Evolutionary conservation across 2,113 vertebrate species (phyloP).

Genomic region (Noturus placidus): DNA sequence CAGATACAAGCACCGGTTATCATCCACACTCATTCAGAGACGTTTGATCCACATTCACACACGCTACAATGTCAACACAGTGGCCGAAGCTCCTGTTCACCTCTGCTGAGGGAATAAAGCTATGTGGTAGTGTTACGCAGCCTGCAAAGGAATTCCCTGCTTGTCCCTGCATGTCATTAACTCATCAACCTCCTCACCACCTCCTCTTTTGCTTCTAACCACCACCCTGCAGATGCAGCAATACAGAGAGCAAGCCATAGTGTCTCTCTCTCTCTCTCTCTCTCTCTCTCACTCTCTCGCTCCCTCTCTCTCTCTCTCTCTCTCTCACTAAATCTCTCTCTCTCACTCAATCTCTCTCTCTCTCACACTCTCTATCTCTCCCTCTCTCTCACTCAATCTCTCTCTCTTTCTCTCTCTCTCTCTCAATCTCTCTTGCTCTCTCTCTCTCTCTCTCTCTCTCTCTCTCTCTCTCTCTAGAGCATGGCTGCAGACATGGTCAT

Average conservation of each 20-base stretch:
- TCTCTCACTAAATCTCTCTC: background rate
- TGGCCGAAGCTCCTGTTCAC: background rate
- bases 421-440: background rate
- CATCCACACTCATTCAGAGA: background rate
- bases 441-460: background rate
- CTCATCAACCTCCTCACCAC: constrained; percentile 26
- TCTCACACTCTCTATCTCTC: background rate
- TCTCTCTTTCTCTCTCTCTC: background rate
- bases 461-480: background rate
- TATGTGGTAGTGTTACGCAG: constrained; percentile 56
- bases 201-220: background rate
- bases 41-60: background rate
- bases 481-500: background rate
- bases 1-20: background rate
- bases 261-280: background rate
- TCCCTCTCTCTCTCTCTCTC: background rate
- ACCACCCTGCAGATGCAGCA: constrained; percentile 21
- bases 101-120: background rate
- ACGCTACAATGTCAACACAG: background rate
- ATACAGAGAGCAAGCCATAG: background rate
- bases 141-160: constrained; percentile 65
- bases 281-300: background rate
- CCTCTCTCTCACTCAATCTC: background rate
- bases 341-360: background rate
- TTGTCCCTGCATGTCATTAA: constrained; percentile 62